These are phyloP conservation scores for Aphidoletes aphidimyza DNA, from an alignment of 2,888 invertebrate species.

Conservation along the genomic window DNA sequence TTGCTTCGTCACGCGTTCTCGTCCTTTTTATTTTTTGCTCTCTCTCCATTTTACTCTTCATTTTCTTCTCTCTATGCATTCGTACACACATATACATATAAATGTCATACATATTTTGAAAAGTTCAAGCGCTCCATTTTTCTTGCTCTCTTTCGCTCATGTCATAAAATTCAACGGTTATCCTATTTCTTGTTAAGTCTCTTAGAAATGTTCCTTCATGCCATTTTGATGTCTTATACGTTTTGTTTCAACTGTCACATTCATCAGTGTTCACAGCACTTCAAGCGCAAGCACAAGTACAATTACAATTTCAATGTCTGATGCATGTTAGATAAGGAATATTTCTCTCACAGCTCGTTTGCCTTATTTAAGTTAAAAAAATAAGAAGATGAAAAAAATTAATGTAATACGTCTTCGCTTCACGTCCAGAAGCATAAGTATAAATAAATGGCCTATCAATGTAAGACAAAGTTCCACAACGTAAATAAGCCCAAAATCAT, in stretches of 20 bases:
- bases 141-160: neutral
- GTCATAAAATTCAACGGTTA: neutral
- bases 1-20: too few species aligned
- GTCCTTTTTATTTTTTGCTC: too few species aligned
- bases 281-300: too few species aligned
- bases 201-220: neutral
- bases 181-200: slow-evolving; percentile 15
- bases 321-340: neutral
- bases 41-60: neutral
- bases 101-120: neutral
- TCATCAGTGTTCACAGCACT: neutral
- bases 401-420: neutral
- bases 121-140: neutral
- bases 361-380: too few species aligned
- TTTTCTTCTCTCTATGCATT: too few species aligned
- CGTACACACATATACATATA: neutral
- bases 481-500: too few species aligned
- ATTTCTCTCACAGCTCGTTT: too few species aligned
- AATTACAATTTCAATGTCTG: neutral
- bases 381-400: neutral
- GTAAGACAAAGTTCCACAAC: too few species aligned
- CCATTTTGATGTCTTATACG: slow-evolving; percentile 33
- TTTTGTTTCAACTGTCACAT: slow-evolving; percentile 41
- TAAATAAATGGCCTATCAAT: too few species aligned
- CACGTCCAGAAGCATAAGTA: neutral